Conservation (phyloP, 1,140 invertebrate species). For the Hylyphantes graminicola region DNA sequence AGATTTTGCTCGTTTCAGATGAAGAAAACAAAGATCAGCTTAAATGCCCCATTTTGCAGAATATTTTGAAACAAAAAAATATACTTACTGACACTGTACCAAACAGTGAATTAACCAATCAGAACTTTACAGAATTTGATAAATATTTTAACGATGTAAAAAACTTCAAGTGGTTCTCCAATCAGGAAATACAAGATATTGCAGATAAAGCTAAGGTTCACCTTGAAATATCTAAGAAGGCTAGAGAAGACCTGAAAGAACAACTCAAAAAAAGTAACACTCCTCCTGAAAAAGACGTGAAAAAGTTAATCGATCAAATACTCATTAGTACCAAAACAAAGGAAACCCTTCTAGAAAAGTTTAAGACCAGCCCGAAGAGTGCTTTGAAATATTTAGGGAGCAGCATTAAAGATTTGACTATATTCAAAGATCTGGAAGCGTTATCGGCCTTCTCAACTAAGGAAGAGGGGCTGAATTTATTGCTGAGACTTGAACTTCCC, state of each 20-base stretch:
- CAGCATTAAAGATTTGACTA: background rate
- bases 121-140: background rate
- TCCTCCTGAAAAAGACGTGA: background rate
- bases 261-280: background rate
- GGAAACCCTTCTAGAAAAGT: background rate
- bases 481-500: slow-evolving; percentile 1
- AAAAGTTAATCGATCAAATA: background rate
- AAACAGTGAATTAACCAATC: too few relatives aligned
- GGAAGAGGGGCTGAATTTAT: background rate
- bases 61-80: background rate
- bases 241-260: background rate
- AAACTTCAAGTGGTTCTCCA: background rate
- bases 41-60: background rate
- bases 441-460: background rate
- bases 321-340: background rate
- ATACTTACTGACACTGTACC: background rate
- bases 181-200: background rate
- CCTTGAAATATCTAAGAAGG: background rate
- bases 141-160: background rate
- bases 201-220: background rate
- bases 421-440: background rate
- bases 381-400: background rate
- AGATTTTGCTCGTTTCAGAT: background rate
- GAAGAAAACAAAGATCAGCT: background rate
- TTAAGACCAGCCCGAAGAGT: background rate